A percentile compares a stretch with the other conserved stretches of the same genome.
Conservation (phyloP, 2,113 vertebrate species). For the Coryphaenoides rupestris region DNA sequence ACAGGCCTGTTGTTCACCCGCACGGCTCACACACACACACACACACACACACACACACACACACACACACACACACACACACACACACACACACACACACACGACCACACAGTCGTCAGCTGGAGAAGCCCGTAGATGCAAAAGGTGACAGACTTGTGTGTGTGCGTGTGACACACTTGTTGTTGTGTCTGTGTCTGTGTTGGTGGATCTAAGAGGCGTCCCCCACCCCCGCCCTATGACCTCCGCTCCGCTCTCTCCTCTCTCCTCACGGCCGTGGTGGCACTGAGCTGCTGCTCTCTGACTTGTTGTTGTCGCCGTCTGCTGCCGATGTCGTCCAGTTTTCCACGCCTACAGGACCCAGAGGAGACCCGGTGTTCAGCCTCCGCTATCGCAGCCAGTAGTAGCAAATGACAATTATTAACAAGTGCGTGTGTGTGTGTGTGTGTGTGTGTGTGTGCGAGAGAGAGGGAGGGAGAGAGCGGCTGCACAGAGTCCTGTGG, state of each 20-base stretch:
- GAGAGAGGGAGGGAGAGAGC: neutral
- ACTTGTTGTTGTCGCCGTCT: constrained; percentile 27
- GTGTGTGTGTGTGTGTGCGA: neutral
- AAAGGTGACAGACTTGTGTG: no score
- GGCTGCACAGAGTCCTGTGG: neutral
- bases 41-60: neutral
- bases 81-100: constrained; percentile 7
- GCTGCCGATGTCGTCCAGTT: constrained; percentile 51
- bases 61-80: neutral
- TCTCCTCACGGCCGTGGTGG: constrained; percentile 38
- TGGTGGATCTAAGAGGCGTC: constrained; percentile 12
- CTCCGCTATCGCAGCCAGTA: constrained; percentile 16
- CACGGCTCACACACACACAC: neutral
- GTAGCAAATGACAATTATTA: constrained; percentile 58
- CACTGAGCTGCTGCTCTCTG: constrained; percentile 29
- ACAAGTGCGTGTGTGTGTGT: constrained; percentile 18
- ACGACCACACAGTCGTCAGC: constrained; percentile 5
- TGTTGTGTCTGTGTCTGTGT: constrained; percentile 24
- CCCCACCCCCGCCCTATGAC: neutral
- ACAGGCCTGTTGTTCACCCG: constrained; percentile 44
- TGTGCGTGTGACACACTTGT: constrained; percentile 3
- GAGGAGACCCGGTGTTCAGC: constrained; percentile 18
- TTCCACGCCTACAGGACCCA: constrained; percentile 28
- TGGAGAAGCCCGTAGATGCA: no score
- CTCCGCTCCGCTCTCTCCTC: neutral